Evolutionary conservation across 2,888 invertebrate genomes (phyloP).

Genomic region (Lagria hirta): DNA sequence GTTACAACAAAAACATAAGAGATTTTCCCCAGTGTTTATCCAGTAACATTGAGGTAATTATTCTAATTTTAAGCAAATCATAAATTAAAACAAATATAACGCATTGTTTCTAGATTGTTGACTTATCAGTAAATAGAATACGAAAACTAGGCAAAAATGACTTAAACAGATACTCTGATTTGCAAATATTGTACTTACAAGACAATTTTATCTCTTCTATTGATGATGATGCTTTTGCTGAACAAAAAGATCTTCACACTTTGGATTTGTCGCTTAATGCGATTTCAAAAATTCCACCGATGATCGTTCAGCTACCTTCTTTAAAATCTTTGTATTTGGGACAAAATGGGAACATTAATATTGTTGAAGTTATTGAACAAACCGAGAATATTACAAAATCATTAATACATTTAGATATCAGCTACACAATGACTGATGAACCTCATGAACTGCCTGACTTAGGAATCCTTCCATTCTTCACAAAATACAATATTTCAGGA

Average conservation of each 20-base stretch:
- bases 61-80: slow-evolving; percentile 5
- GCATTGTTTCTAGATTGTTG: slow-evolving; percentile 44
- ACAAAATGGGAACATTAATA: slow-evolving; percentile 47
- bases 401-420: slow-evolving; percentile 45
- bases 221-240: slow-evolving; percentile 44
- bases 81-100: slow-evolving; percentile 6
- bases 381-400: slow-evolving; percentile 46
- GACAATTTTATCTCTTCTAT: slow-evolving; percentile 47
- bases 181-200: slow-evolving; percentile 48
- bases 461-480: slow-evolving; percentile 42
- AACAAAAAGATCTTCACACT: slow-evolving; percentile 38
- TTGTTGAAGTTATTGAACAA: slow-evolving; percentile 43
- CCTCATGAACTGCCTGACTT: slow-evolving; percentile 42
- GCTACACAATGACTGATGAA: slow-evolving; percentile 40
- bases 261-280: slow-evolving; percentile 48
- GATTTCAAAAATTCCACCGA: slow-evolving; percentile 41
- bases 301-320: slow-evolving; percentile 47
- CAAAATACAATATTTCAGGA: slow-evolving; percentile 46
- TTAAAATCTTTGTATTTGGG: slow-evolving; percentile 47
- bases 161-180: slow-evolving; percentile 39
- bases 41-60: slow-evolving; percentile 45
- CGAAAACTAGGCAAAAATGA: slow-evolving; percentile 44
- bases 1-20: slow-evolving; percentile 43
- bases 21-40: slow-evolving; percentile 46
- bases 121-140: slow-evolving; percentile 47